phyloP scores from a whole-genome alignment of 37 sponge, comb jelly and placozoan species.

The Dysidea cf. avara region DNA sequence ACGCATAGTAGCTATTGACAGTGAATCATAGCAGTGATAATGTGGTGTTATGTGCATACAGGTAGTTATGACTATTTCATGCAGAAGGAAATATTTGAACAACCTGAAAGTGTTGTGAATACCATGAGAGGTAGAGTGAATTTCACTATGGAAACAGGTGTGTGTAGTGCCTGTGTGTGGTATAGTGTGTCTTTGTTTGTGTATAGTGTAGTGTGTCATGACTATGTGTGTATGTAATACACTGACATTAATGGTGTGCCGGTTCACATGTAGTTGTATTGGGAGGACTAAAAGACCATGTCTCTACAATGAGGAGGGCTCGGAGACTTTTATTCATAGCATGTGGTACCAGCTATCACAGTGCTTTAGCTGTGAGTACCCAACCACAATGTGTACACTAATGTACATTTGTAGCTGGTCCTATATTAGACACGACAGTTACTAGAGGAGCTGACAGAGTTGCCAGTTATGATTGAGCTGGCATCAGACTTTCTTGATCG shows the following conservation, averaged over 20 bases:
- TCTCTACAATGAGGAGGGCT: conserved; percentile 76
- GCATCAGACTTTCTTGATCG: conserved; percentile 98
- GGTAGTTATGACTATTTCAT: conserved; percentile 91
- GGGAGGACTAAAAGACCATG: conserved; percentile 90
- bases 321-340: conserved; percentile 93
- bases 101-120: conserved; percentile 94
- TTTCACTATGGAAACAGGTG: conserved; percentile 60
- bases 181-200: no score
- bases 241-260: no score
- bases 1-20: no score
- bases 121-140: conserved; percentile 96
- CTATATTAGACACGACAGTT: conserved; percentile 86
- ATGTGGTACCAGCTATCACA: conserved; percentile 98
- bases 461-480: conserved; percentile 97
- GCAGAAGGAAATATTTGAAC: conserved; percentile 99
- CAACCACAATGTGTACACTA: no score
- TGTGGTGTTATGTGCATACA: conserved; percentile 13
- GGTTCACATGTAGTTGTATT: conserved; percentile 71
- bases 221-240: no score
- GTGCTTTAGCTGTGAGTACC: conserved; percentile 86
- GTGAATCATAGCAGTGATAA: no score
- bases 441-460: conserved; percentile 94
- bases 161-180: conserved; percentile 2
- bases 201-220: no score
- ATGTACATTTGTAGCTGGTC: no score